Conservation (phyloP, 2,888 invertebrate species). For the Ectemnius lituratus region DNA sequence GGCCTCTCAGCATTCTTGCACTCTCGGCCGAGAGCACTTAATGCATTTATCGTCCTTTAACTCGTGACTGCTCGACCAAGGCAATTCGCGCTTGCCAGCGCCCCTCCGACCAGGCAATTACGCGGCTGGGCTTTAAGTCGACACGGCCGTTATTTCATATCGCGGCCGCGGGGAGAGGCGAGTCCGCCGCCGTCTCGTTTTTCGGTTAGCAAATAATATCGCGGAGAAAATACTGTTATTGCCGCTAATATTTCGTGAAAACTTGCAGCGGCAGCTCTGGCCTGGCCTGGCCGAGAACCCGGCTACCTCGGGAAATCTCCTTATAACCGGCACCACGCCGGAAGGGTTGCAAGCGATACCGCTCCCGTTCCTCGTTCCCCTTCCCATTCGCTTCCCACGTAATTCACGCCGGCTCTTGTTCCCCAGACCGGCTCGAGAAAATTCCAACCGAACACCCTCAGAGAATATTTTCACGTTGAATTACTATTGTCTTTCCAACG, state of each 20-base stretch:
- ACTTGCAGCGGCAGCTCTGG: conserved; percentile 51
- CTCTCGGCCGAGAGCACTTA: too few relatives aligned
- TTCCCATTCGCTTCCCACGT: conserved; percentile 37
- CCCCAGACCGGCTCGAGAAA: conserved; percentile 31
- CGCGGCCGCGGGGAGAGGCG: not conserved
- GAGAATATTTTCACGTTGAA: conserved; percentile 36
- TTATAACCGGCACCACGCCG: conserved; percentile 43
- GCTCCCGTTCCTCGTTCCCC: not conserved
- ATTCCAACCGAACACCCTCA: conserved; percentile 42
- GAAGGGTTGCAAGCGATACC: conserved; percentile 64
- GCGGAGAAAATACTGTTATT: conserved; percentile 69
- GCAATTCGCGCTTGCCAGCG: too few relatives aligned
- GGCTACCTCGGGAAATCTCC: conserved; percentile 46
- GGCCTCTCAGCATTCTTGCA: too few relatives aligned
- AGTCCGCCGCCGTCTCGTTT: conserved; percentile 15
- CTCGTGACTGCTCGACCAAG: too few relatives aligned
- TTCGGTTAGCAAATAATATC: conserved; percentile 63
- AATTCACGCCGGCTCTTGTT: conserved; percentile 68
- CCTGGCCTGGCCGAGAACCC: not conserved
- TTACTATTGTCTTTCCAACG: conserved; percentile 37
- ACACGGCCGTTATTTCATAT: too few relatives aligned
- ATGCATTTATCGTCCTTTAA: too few relatives aligned
- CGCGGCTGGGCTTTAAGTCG: too few relatives aligned
- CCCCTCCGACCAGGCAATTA: too few relatives aligned
- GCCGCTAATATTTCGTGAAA: conserved; percentile 67